Base-by-base conservation (phyloP, 2,797 vertebrate genomes). In the Catamblyrhynchus diadema region DNA sequence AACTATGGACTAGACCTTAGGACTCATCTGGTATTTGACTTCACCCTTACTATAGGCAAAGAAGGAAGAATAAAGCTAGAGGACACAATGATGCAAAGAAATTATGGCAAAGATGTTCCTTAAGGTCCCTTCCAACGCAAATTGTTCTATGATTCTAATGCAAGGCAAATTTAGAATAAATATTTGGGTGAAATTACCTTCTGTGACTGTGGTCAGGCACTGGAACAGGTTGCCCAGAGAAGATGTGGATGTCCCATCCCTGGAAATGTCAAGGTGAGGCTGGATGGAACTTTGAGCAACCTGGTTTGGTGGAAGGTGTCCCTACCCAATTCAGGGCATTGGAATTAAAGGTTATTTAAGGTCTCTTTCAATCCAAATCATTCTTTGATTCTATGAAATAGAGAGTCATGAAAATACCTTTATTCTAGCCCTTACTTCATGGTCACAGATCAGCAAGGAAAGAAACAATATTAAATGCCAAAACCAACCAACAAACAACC, bases 401-500 rank as follows among this genome's bases (percentile, higher is more conserved):
- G 14, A 48, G 10, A 66, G 9, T 35, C 0, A 51, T 39, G 14
- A 71, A 85, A 67, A 92, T 23, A 27, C 5, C 9, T 88, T 67
- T 8, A 30, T 33, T 88, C 30, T 42, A 45, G 4, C 33, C 4
- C 60, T 93, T 65, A 27, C 3, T 45, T 75, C 41, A 30, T 12
- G 44, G 16, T 33, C 10, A 60, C 7, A 66, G 16, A 81, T 69
- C 2, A 74, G 1, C 2, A 70, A 61, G 59, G 45, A 4, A 28
- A 62, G 17, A 47, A 53, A 37, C 1, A 30, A 39, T 6, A 23
- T 42, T 42, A 28, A 57, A 86, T 62, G 41, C 41, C 41, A 42
- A 62, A 59, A 12, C 0, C 3, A 53, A 21, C 10, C 22, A 6
- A 5, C 2, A 4, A 48, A 4, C 13, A 44, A 3, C 5, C 37